Base-by-base conservation (phyloP, 2,797 vertebrate species). In the Mallotus villosus region DNA sequence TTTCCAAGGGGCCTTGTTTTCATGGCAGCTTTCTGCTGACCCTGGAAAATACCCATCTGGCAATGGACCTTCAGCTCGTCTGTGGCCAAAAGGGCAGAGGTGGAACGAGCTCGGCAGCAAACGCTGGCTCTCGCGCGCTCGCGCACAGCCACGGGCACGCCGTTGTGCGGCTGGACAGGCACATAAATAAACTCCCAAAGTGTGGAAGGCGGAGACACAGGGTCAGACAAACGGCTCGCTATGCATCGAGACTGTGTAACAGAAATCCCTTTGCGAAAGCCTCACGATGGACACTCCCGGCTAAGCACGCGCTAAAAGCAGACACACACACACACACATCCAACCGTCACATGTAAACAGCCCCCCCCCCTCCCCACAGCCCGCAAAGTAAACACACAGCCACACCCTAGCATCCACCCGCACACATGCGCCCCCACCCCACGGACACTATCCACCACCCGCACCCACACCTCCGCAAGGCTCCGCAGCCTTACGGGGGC, bases 21-120 rank as follows among this genome's bases (percentile, higher is more conserved):
- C 82, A 82, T 85, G 84, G 82, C 62, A 59, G 74, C 21, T 91
- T 90, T 86, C 41, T 90, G 89, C 91, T 93, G 89, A 91, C 82
- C 80, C 80, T 88, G 85, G 87, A 91, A 90, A 90, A 92, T 82
- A 81, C 83, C 89, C 88, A 89, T 89, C 87, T 91, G 92, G 87
- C 90, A 87, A 58, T 65, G 71, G 73, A 78, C 72, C 79, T 83
- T 81, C 75, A 74, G 82, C 83, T 83, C 75, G 2, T 73, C 82
- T 81, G 49, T 73, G 53, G 78, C 78, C 78, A 74, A 86, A 88
- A 79, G 77, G 79, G 68, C 84, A 82, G 84, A 81, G 82, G 76
- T 76, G 71, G 62, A 67, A 57, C 16, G 6, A 37, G 67, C 55
- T 60, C 19, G 41, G 24, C 4, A 8, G 29, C 9, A 21, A 21